Percentiles rank a stretch among this genome's conserved stretches.
Evolutionary conservation across 2,113 vertebrate species (phyloP).

Genomic region (Dipodomys ordii): DNA sequence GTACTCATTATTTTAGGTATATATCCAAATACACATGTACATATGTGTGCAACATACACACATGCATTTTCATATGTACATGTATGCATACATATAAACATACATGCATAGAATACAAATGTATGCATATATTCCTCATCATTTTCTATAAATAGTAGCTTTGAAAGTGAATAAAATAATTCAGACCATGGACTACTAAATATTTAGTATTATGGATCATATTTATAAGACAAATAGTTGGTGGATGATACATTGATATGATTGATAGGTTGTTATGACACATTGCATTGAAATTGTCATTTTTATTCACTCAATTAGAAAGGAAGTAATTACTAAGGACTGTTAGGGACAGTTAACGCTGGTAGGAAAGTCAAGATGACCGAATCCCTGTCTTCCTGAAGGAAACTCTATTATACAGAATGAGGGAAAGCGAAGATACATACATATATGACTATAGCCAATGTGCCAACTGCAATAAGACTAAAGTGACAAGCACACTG

Average conservation of each 20-base stretch:
- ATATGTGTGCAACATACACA: background rate
- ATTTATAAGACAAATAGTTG: conserved; percentile 19
- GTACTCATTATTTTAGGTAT: background rate
- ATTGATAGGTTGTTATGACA: background rate
- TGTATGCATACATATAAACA: background rate
- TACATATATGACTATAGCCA: background rate
- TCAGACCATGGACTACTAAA: background rate
- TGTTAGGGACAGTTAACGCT: background rate
- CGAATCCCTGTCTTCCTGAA: background rate
- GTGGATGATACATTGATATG: background rate
- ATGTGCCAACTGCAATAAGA: background rate
- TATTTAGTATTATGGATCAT: background rate
- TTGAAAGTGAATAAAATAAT: conserved; percentile 7
- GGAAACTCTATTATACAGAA: background rate
- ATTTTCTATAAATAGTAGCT: conserved; percentile 1
- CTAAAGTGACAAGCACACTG: background rate
- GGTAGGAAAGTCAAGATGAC: background rate
- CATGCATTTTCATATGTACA: background rate
- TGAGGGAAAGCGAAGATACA: background rate
- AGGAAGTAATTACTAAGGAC: background rate
- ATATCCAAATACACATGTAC: rapidly evolving
- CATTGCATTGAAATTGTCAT: background rate
- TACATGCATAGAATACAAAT: background rate
- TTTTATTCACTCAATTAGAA: conserved; percentile 30
- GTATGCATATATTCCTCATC: background rate